Evolutionary conservation across 1,140 invertebrate species (phyloP), one percentile per base, ranked within the genome.

Genomic region (Meteorus sp.): DNA sequence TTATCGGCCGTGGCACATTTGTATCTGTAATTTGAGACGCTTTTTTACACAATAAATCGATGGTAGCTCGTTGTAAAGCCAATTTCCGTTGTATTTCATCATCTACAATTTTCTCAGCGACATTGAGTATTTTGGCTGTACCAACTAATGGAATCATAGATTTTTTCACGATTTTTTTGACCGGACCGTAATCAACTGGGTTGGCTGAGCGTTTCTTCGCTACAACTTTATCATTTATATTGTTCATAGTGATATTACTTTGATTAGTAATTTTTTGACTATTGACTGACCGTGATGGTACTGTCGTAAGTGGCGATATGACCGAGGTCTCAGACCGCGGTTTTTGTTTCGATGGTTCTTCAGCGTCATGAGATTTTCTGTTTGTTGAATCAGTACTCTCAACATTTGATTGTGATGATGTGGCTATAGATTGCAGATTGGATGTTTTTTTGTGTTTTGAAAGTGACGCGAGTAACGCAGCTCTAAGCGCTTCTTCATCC

Each of bases 401-500:
- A 39, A 13, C 15, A 23, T 33, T 31, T n/a, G 44, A 23, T 25
- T 35, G 35, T 6, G 31, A 9, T 43, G 11, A 31, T 3, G 35
- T 2, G 1, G 19, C 11, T 11, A 20, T 39, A 39, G 3, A n/a
- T n/a, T n/a, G n/a, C n/a, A n/a, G 37, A 19, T 66, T 70, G 0
- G 27, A 35, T 11, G 52, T 7, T 56, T 74, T 76, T 4, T 60
- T 45, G 3, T 71, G 60, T 60, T 73, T 78, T 4, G 66, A 67
- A 17, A 81, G 55, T 7, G 75, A 77, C 9, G 77, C 77, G 3
- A 80, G 33, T 17, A 79, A 55, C 51, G 72, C 69, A 11, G 70
- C 73, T 23, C 79, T 61, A 8, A 81, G 60, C 5, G 59, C 64
- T 43, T 79, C 70, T 43, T 79, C 78, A 37, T 81, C 79, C 23